Conservation (phyloP, 2,888 invertebrate species). For the Parnassius glacialis region DNA sequence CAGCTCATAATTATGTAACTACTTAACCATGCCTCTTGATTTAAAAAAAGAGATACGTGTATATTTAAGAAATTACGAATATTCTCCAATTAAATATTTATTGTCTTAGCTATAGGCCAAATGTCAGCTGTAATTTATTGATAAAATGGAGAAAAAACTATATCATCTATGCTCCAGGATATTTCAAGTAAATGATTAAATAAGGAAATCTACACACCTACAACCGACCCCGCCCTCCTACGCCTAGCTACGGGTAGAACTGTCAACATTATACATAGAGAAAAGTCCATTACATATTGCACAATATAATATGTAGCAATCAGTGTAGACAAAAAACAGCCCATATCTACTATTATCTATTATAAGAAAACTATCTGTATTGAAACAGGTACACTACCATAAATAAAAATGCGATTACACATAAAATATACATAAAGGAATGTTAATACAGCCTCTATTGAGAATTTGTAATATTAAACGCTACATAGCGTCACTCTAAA, state of each 20-base stretch:
- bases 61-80: neutral
- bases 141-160: neutral
- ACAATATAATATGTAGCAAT: conserved; percentile 52
- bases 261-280: conserved; percentile 48
- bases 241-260: conserved; percentile 51
- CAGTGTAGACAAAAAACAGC: conserved; percentile 62
- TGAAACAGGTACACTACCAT: conserved; percentile 40
- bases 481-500: conserved; percentile 13
- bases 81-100: conserved; percentile 11
- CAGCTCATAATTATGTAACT: too few species aligned
- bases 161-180: conserved; percentile 50
- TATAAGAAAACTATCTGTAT: conserved; percentile 43
- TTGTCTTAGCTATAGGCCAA: conserved; percentile 24
- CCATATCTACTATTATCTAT: conserved; percentile 67
- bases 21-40: too few species aligned
- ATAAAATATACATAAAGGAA: conserved; percentile 61
- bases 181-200: conserved; percentile 32
- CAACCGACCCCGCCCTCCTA: conserved; percentile 49
- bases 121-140: conserved; percentile 1
- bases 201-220: conserved; percentile 44
- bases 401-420: conserved; percentile 46
- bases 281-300: conserved; percentile 51
- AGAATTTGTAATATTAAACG: conserved; percentile 17
- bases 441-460: conserved; percentile 53
- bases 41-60: too few species aligned